phyloP scores from a whole-genome alignment of 2,888 invertebrate genomes.

The Phoenoteleia sp. region DNA sequence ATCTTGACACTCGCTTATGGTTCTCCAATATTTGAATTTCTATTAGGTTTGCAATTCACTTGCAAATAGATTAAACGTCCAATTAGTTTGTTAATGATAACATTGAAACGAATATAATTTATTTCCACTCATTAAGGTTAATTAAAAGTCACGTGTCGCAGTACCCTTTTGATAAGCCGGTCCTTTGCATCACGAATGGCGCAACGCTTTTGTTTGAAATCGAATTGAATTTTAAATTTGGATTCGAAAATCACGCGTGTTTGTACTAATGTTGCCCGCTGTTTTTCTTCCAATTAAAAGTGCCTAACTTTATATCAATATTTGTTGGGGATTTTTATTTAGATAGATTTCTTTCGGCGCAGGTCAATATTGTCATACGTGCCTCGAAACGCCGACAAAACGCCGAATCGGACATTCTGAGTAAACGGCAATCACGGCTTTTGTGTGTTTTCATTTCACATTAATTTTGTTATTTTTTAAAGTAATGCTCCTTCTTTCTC shows the following conservation, averaged over 20 bases:
- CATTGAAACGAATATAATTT: no score
- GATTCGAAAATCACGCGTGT: conserved; percentile 18
- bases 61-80: no score
- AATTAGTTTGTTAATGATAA: no score
- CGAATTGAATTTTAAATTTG: conserved; percentile 30
- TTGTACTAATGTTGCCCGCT: conserved; percentile 37
- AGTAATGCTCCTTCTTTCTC: background rate
- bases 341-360: conserved; percentile 57
- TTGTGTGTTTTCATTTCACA: background rate
- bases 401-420: conserved; percentile 23
- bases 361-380: conserved; percentile 78
- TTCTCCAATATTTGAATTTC: no score
- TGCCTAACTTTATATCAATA: conserved; percentile 65
- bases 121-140: no score
- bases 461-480: no score
- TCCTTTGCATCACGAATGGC: no score
- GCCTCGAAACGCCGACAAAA: conserved; percentile 71
- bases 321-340: conserved; percentile 58
- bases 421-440: background rate
- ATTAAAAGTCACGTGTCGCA: no score
- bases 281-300: conserved; percentile 67
- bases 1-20: no score
- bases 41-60: no score
- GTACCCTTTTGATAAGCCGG: no score
- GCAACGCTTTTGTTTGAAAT: no score